These are phyloP conservation scores for Gari tellinella DNA, from an alignment of 2,888 invertebrate genomes.

Conservation along the genomic window DNA sequence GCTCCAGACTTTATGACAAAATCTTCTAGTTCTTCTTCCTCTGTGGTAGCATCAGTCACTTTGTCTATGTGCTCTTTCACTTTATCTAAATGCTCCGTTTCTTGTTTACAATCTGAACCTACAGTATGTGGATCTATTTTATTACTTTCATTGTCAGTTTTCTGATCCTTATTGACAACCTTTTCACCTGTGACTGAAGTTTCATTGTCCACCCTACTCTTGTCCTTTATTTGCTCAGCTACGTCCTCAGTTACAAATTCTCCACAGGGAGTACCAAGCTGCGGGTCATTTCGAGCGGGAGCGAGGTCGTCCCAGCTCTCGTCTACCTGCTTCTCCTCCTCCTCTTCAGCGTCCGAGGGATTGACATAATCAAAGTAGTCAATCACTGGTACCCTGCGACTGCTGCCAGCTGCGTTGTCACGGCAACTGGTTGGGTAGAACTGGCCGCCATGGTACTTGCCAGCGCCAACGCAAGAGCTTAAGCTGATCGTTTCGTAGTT, in stretches of 20 bases:
- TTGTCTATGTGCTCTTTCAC: neutral
- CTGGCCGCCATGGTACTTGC: slow-evolving; percentile 30
- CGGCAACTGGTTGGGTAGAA: slow-evolving; percentile 28
- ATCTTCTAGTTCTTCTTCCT: neutral
- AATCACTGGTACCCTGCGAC: slow-evolving; percentile 25
- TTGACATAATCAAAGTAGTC: slow-evolving; percentile 59
- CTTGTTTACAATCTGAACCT: neutral
- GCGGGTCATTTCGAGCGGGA: neutral
- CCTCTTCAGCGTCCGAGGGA: slow-evolving; percentile 37
- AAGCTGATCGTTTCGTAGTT: slow-evolving; percentile 51
- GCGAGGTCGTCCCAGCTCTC: slow-evolving; percentile 1
- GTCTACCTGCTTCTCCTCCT: slow-evolving; percentile 10
- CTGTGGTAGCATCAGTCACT: neutral
- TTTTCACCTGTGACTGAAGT: neutral
- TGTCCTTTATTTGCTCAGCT: neutral
- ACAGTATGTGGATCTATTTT: neutral
- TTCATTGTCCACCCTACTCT: neutral
- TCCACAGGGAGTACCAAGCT: neutral
- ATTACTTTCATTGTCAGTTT: neutral
- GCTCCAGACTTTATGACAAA: too few species aligned
- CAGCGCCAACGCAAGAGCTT: slow-evolving; percentile 34
- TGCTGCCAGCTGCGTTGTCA: slow-evolving; percentile 12
- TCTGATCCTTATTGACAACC: too few species aligned
- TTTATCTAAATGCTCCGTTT: neutral
- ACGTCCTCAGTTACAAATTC: neutral